These are phyloP conservation scores for Catocala sponsa DNA, from an alignment of 2,888 invertebrate species.

Conservation along the genomic window DNA sequence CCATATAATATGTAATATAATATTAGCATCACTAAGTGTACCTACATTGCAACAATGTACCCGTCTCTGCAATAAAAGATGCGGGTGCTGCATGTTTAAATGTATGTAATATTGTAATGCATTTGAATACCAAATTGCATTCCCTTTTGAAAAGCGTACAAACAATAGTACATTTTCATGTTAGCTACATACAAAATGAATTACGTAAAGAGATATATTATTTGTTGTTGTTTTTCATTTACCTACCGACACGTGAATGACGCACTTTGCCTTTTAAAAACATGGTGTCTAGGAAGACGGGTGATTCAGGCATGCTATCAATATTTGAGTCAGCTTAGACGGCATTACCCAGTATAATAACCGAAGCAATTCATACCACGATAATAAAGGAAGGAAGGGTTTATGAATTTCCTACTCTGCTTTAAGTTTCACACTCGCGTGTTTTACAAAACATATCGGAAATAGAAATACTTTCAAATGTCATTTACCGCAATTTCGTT, in stretches of 20 bases:
- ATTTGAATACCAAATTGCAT: slow-evolving; percentile 10
- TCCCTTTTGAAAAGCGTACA: slow-evolving; percentile 4
- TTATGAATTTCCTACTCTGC: too few species aligned
- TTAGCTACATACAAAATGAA: not conserved
- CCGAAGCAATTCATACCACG: too few species aligned
- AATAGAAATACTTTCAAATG: too few species aligned
- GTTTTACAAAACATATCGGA: too few species aligned
- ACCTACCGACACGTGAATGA: not conserved
- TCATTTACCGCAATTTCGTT: too few species aligned
- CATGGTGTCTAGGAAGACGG: not conserved
- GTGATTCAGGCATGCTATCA: slow-evolving; percentile 2
- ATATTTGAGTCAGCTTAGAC: slow-evolving; percentile 1
- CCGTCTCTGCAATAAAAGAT: slow-evolving; percentile 3
- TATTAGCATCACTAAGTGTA: not conserved
- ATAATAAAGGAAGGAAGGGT: too few species aligned
- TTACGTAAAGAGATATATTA: not conserved
- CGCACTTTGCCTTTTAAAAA: slow-evolving; percentile 4
- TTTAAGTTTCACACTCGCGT: too few species aligned
- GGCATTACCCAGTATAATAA: not conserved
- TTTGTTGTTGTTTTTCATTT: not conserved
- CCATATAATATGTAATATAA: not conserved
- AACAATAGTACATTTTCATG: not conserved
- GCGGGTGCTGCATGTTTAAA: not conserved
- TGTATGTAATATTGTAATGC: slow-evolving; percentile 1
- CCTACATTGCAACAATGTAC: not conserved